Evolutionary conservation across 2,113 vertebrate species (phyloP).

Genomic region (Phalacrocorax brasilianus): DNA sequence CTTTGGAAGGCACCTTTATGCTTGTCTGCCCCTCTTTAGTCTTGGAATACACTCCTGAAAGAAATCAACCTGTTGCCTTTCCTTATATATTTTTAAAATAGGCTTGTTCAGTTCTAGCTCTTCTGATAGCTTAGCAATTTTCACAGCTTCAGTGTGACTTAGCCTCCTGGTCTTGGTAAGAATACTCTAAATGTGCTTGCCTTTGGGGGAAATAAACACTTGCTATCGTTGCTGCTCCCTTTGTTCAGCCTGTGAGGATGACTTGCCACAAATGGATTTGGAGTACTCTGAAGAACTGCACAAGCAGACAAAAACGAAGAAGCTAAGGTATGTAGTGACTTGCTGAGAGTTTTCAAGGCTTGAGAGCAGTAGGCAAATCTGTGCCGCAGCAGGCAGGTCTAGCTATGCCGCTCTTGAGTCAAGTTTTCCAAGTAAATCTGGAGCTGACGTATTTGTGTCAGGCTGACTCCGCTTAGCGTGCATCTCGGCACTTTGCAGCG

Average conservation of each 20-base stretch:
- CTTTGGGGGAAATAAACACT: not conserved
- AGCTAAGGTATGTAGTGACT: constrained; percentile 78
- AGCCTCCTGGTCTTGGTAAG: not conserved
- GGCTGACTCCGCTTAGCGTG: not conserved
- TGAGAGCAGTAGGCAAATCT: too few species aligned
- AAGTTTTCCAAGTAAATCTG: not conserved
- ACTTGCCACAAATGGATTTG: not conserved
- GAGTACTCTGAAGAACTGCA: constrained; percentile 56
- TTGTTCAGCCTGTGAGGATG: not conserved
- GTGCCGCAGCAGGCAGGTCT: not conserved
- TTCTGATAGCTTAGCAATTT: not conserved
- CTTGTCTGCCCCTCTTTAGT: not conserved
- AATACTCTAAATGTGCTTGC: not conserved
- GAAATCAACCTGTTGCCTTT: not conserved
- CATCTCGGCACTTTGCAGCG: not conserved
- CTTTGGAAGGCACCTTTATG: not conserved
- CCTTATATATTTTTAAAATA: not conserved
- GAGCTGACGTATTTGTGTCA: not conserved
- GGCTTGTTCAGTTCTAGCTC: not conserved
- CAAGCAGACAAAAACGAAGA: constrained; percentile 65
- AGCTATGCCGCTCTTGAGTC: not conserved
- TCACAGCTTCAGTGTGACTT: not conserved
- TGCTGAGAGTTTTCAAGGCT: not conserved
- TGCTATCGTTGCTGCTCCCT: not conserved
- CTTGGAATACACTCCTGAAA: not conserved